A percentile compares a stretch with the other conserved stretches of the same genome.
Evolutionary conservation across 2,797 vertebrate species (phyloP).

Genomic region (Gymnodraco acuticeps): DNA sequence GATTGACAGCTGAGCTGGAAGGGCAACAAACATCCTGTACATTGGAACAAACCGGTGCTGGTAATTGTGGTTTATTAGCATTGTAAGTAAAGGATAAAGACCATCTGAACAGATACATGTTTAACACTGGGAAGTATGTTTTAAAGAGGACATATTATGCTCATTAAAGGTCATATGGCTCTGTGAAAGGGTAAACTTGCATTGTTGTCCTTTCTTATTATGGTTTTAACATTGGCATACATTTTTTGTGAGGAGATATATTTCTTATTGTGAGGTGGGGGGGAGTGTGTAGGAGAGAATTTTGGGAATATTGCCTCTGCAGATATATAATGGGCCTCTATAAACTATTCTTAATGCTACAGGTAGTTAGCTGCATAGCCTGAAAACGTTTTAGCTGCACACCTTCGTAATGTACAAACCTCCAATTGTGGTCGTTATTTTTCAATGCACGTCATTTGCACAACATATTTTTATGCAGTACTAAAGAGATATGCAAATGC

Average conservation of each 20-base stretch:
- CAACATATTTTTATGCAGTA: not conserved
- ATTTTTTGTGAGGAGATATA: too few species aligned
- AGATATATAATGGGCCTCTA: too few species aligned
- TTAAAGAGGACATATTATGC: not conserved
- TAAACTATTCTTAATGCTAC: not conserved
- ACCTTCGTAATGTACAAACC: not conserved
- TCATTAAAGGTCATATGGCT: too few species aligned
- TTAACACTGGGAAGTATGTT: not conserved
- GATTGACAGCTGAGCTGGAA: slow-evolving; percentile 13
- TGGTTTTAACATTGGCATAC: too few species aligned
- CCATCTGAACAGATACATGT: not conserved
- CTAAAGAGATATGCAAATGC: not conserved
- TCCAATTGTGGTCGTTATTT: not conserved
- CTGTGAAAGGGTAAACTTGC: too few species aligned
- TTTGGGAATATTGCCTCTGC: too few species aligned
- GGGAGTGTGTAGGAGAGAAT: too few species aligned
- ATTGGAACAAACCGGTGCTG: not conserved
- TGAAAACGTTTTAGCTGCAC: not conserved
- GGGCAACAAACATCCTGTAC: not conserved
- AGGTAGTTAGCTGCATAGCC: not conserved
- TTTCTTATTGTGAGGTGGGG: too few species aligned
- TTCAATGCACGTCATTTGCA: not conserved
- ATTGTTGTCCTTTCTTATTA: too few species aligned
- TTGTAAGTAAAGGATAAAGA: not conserved
- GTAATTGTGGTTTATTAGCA: not conserved